phyloP scores from a whole-genome alignment of 2,888 invertebrate genomes.

The Lepidocyrtoides sp. region DNA sequence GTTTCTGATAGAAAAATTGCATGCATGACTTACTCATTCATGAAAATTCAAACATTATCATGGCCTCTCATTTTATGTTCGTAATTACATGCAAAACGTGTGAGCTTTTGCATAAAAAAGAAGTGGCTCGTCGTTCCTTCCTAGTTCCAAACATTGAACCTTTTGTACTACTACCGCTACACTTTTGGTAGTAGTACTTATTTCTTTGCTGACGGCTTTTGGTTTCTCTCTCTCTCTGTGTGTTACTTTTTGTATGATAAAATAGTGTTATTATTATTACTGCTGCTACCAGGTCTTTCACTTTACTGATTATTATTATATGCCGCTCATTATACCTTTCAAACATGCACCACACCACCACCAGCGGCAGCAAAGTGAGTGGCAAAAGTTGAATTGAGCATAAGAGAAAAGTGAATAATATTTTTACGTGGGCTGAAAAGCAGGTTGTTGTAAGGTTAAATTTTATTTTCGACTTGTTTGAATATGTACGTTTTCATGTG shows the following conservation, averaged over 20 bases:
- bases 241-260: conserved; percentile 37
- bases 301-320: conserved; percentile 49
- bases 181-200: background rate
- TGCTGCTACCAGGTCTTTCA: conserved; percentile 36
- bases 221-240: conserved; percentile 19
- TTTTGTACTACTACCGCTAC: too few relatives aligned
- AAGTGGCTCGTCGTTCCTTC: conserved; percentile 17
- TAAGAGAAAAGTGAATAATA: background rate
- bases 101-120: conserved; percentile 65
- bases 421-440: background rate
- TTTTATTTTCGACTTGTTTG: background rate
- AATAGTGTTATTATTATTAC: conserved; percentile 40
- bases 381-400: conserved; percentile 34
- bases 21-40: conserved; percentile 54
- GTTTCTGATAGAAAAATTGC: conserved; percentile 54
- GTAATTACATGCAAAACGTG: conserved; percentile 67
- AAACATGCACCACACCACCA: conserved; percentile 52
- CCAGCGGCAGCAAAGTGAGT: background rate
- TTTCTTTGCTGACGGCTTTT: background rate
- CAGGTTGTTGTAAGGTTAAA: background rate
- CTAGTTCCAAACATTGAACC: background rate
- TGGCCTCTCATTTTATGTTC: conserved; percentile 49
- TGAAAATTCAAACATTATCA: conserved; percentile 62
- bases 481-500: background rate
- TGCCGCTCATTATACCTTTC: conserved; percentile 44